Conservation (phyloP, 2,113 vertebrate species). For the human (Homo sapiens) region GRCh38 chr19:12497001-12497500, state of each 20-base stretch:
- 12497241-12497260: background rate
- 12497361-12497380: background rate
- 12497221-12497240: background rate
- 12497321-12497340: background rate
- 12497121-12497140: background rate
- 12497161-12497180: background rate
- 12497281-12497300: background rate
- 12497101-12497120: background rate
- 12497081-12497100: background rate
- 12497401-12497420: background rate
- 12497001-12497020: background rate
- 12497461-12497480: background rate
- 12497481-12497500: background rate
- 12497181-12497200: background rate
- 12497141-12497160: background rate
- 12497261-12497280: background rate
- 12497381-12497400: background rate
- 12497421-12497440: background rate
- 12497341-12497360: background rate
- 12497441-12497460: background rate
- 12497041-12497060: background rate
- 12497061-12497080: background rate
- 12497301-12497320: background rate
- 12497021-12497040: background rate
- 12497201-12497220: background rate